Evolutionary conservation across 2,113 vertebrate genomes (phyloP), one percentile per base, ranked within the genome.

Genomic region (Myiagra hebetior): DNA sequence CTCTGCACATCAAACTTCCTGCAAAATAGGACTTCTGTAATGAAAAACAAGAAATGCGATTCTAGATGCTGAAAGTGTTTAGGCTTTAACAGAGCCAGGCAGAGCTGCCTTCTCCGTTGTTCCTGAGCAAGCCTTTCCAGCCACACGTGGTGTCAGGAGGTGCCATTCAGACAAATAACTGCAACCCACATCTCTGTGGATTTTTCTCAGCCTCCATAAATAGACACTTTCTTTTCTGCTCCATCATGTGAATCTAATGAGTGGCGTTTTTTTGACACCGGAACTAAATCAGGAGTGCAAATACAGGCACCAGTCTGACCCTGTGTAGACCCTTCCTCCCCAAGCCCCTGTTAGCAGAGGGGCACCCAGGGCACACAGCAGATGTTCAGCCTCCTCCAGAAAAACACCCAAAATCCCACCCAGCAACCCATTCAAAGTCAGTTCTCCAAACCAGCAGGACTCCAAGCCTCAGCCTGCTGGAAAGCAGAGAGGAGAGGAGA

Each of bases 91-190:
- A 59, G 16, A 53, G 47, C 12, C 55, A 87, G 47, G 86, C 59
- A 78, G 68, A 72, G 80, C 69, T 78, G 60, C 56, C 24, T 41
- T 91, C 80, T 78, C 64, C 0, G 0, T n/a, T 59, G 64, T 3
- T 75, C 84, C 49, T 64, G 50, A 85, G 44, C 24, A 49, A 77
- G 86, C 6, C 73, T 64, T 78, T 94, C 57, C 76, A 95, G 84
- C 52, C 84, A 67, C 95, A 89, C 57, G 11, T 92, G 91, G 87
- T 94, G 69, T 82, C 89, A 91, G 84, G 82, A 95, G 93, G 65
- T 3, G 4, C 91, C 89, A 49, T 68, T 78, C 76, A 84, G 80
- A 80, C 76, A 94, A 84, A 82, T 72, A 81, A 75, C 65, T 85
- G 89, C 56, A 92, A 52, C 74, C 86, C 89, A 75, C 77, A 92